Evolutionary conservation across 2,113 vertebrate genomes (phyloP).

Genomic region (Sturnira hondurensis): DNA sequence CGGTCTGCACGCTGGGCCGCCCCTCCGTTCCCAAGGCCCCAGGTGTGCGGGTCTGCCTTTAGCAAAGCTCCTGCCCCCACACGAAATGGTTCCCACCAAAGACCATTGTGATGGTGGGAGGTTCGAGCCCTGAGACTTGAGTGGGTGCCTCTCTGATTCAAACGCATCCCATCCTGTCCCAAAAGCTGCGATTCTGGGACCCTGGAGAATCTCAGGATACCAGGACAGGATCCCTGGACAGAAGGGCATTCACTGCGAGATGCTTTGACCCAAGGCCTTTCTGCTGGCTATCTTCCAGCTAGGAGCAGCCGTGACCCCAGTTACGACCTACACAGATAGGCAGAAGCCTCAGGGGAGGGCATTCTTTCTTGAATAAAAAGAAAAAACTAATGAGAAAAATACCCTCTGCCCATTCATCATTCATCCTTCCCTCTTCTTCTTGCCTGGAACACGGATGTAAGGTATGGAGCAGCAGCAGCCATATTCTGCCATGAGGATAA

Average conservation of each 20-base stretch:
- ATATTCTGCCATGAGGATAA: neutral
- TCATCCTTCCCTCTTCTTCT: neutral
- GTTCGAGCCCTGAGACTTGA: neutral
- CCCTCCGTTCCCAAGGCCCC: neutral
- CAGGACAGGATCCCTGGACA: neutral
- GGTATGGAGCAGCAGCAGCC: neutral
- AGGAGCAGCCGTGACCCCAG: neutral
- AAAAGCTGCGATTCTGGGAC: neutral
- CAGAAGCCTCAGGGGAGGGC: neutral
- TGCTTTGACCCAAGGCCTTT: neutral
- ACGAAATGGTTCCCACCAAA: neutral
- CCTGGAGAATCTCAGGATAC: neutral
- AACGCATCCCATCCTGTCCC: neutral
- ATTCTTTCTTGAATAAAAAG: neutral
- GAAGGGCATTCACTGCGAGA: neutral
- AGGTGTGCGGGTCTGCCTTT: neutral
- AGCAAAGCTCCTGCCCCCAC: neutral
- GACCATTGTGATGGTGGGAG: neutral
- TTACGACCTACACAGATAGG: neutral
- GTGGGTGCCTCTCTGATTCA: neutral
- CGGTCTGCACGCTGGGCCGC: constrained; percentile 63
- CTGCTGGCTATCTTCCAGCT: neutral
- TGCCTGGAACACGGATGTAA: neutral
- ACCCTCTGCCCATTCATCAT: neutral
- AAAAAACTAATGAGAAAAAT: neutral